Evolutionary conservation across 2,113 vertebrate species (phyloP).

Genomic region (Bagarius yarrelli): DNA sequence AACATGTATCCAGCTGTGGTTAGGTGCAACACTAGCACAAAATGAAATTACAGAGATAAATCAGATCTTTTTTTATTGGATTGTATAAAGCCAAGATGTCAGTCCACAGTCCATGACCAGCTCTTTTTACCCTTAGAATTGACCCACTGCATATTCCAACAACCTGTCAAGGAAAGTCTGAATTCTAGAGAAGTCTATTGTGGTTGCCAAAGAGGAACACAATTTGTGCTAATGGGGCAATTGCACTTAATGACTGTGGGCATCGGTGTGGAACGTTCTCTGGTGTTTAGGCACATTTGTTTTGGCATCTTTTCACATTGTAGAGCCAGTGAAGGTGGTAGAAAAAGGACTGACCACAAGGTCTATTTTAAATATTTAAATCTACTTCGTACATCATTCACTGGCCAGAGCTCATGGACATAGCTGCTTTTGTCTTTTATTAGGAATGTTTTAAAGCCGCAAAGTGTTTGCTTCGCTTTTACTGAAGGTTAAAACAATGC

Average conservation of each 20-base stretch:
- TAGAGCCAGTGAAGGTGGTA: neutral
- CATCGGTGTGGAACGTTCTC: neutral
- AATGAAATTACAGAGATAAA: slow-evolving; percentile 71
- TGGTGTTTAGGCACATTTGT: neutral
- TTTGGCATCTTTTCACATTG: neutral
- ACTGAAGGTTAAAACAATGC: neutral
- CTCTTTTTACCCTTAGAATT: slow-evolving; percentile 42
- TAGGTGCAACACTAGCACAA: slow-evolving; percentile 62
- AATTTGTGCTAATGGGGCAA: slow-evolving; percentile 1
- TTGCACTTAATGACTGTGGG: neutral
- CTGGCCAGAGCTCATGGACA: neutral
- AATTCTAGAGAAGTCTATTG: slow-evolving; percentile 10
- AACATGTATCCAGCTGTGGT: slow-evolving; percentile 68
- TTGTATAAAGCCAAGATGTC: slow-evolving; percentile 43
- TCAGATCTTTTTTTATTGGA: slow-evolving; percentile 51
- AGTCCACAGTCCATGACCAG: slow-evolving; percentile 55
- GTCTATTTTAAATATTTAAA: neutral
- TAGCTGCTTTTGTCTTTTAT: neutral
- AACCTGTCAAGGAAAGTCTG: slow-evolving; percentile 11
- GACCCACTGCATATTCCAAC: slow-evolving; percentile 51
- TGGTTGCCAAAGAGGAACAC: slow-evolving; percentile 12
- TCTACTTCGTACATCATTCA: neutral
- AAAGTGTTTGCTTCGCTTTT: neutral
- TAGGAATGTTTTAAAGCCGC: neutral
- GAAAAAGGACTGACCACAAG: neutral